Percentiles rank a stretch among this genome's conserved stretches.
These are phyloP conservation scores for Anaspis maculata DNA, from an alignment of 2,888 invertebrate genomes.

Conservation along the genomic window DNA sequence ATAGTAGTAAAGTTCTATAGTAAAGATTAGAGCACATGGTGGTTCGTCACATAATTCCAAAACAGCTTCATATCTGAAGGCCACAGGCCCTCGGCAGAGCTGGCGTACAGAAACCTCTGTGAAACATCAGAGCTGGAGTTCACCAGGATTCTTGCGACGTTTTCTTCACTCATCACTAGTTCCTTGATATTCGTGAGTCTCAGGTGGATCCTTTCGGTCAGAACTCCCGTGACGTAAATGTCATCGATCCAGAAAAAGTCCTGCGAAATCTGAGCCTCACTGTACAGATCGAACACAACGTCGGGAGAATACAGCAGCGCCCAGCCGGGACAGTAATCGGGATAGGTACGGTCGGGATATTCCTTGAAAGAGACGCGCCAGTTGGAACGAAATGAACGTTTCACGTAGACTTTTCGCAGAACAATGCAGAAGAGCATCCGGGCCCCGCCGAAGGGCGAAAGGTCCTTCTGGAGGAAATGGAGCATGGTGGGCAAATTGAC, in stretches of 20 bases:
- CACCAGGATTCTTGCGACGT: no score
- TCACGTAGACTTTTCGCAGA: constrained; percentile 17
- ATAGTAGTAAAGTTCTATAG: no score
- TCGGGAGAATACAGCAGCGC: constrained; percentile 52
- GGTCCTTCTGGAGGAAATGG: constrained; percentile 48
- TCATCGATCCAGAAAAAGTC: constrained; percentile 75
- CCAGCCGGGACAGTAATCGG: constrained; percentile 68
- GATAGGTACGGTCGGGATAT: constrained; percentile 56
- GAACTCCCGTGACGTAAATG: constrained; percentile 58
- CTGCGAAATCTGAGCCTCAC: constrained; percentile 47
- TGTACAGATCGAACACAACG: constrained; percentile 46
- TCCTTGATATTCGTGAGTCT: no score
- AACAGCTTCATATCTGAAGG: no score
- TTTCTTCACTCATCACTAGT: no score
- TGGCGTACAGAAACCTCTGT: no score
- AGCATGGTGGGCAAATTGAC: constrained; percentile 58
- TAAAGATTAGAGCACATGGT: no score
- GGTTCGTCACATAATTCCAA: no score
- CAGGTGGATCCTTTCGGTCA: constrained; percentile 50
- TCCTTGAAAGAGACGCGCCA: constrained; percentile 67
- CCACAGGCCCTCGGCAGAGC: no score
- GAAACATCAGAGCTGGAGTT: no score
- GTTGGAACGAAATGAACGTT: constrained; percentile 57
- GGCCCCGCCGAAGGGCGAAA: constrained; percentile 53
- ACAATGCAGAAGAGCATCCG: constrained; percentile 59